Conservation (phyloP, 2,888 invertebrate species). For the Caenorhabditis plicata region DNA sequence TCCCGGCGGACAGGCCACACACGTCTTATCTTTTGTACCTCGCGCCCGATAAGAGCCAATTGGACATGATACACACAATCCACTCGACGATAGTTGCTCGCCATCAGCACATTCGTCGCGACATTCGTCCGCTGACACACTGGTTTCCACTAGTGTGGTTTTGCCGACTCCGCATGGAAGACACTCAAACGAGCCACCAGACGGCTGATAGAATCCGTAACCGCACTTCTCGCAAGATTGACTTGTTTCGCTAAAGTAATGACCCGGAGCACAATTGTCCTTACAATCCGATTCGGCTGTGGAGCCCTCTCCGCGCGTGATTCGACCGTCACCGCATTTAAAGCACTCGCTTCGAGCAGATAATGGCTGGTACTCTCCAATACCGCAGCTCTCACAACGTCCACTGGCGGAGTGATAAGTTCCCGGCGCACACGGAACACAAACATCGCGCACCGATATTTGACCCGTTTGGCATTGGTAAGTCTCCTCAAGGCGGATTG, state of each 20-base stretch:
- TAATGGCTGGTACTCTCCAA: conserved; percentile 65
- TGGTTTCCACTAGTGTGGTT: conserved; percentile 60
- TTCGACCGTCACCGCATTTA: conserved; percentile 63
- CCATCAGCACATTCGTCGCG: conserved; percentile 67
- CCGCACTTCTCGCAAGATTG: conserved; percentile 58
- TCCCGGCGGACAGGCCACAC: conserved; percentile 83
- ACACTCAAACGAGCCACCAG: conserved; percentile 58
- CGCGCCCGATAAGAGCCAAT: conserved; percentile 83
- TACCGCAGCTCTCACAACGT: conserved; percentile 65
- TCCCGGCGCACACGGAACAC: conserved; percentile 71
- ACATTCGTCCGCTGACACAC: conserved; percentile 61
- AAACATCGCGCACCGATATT: conserved; percentile 88
- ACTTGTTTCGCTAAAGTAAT: conserved; percentile 55
- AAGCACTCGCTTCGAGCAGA: conserved; percentile 61
- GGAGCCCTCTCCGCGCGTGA: conserved; percentile 59
- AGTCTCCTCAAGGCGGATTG: conserved; percentile 82
- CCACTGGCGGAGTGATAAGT: conserved; percentile 63
- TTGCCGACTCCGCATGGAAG: conserved; percentile 64
- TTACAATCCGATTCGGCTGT: conserved; percentile 60
- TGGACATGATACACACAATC: conserved; percentile 88
- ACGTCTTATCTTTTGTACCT: conserved; percentile 85
- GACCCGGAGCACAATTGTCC: conserved; percentile 62
- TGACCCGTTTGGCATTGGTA: conserved; percentile 90
- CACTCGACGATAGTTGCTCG: conserved; percentile 72
- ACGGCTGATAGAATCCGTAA: conserved; percentile 64